A percentile compares a stretch with the other conserved stretches of the same genome.
Conservation (phyloP, 2,888 invertebrate genomes). For the Drosophila formosana region DNA sequence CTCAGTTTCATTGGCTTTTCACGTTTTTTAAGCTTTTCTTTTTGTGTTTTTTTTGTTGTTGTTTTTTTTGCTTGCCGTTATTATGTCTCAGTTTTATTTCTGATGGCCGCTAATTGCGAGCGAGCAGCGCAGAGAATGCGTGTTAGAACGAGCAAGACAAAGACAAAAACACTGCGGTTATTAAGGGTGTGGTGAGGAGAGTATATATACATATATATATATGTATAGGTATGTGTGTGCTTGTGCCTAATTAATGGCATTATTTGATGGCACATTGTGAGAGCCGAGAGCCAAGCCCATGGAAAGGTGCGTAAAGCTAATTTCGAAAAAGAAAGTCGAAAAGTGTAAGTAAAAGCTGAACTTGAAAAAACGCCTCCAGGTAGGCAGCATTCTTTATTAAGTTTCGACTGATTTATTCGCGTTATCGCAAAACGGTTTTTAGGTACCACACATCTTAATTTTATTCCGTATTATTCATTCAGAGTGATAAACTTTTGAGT, state of each 20-base stretch:
- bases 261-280: constrained; percentile 63
- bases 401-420: background rate
- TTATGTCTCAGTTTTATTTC: constrained; percentile 71
- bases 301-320: constrained; percentile 51
- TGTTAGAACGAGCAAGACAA: constrained; percentile 14
- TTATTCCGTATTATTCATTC: background rate
- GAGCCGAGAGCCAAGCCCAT: constrained; percentile 52
- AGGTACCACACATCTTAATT: background rate
- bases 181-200: constrained; percentile 54
- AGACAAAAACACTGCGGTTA: constrained; percentile 15
- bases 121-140: constrained; percentile 23
- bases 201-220: background rate
- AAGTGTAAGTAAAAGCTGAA: constrained; percentile 37
- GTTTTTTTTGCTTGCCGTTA: constrained; percentile 37
- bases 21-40: constrained; percentile 39
- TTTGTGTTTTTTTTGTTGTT: constrained; percentile 31
- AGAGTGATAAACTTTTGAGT: background rate
- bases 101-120: constrained; percentile 74
- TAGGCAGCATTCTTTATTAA: constrained; percentile 44
- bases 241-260: constrained; percentile 75
- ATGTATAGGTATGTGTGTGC: constrained; percentile 34
- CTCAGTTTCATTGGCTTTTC: constrained; percentile 55
- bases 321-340: constrained; percentile 33
- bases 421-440: background rate
- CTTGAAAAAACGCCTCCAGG: constrained; percentile 48